Evolutionary conservation across 2,797 vertebrate genomes (phyloP).

Genomic region (Lepilemur septentrionalis): DNA sequence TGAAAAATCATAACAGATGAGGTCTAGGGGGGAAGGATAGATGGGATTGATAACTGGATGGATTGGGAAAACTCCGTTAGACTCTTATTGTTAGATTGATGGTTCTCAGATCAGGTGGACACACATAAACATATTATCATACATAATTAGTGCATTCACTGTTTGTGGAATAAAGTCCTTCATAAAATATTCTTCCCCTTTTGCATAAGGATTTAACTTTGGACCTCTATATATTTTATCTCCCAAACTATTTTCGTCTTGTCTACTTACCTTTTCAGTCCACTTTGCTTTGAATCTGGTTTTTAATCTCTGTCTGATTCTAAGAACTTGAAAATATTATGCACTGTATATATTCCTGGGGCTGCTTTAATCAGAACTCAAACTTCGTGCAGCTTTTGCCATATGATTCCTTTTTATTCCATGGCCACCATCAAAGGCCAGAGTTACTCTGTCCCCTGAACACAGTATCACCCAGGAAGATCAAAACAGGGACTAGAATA

Average conservation of each 20-base stretch:
- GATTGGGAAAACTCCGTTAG: not conserved
- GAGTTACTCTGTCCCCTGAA: not conserved
- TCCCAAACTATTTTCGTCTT: not conserved
- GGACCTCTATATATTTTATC: not conserved
- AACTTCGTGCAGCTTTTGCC: not conserved
- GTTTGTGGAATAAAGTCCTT: not conserved
- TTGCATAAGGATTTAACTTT: slow-evolving; percentile 16
- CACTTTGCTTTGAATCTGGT: not conserved
- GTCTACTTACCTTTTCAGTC: not conserved
- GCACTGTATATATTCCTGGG: not conserved
- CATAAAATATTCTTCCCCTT: not conserved
- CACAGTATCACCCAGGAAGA: not conserved
- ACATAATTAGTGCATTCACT: not conserved
- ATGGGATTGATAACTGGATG: not conserved
- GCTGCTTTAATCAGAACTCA: slow-evolving; percentile 10
- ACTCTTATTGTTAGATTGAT: not conserved
- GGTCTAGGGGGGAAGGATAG: not conserved
- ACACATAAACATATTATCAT: not conserved
- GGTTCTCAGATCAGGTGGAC: not conserved
- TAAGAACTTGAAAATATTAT: not conserved
- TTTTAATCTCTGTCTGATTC: not conserved
- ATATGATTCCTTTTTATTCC: not conserved
- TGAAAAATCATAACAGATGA: not conserved
- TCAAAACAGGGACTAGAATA: not conserved
- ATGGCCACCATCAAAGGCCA: not conserved